Evolutionary conservation across 2,888 invertebrate genomes (phyloP).

Genomic region (Philaethria dido): DNA sequence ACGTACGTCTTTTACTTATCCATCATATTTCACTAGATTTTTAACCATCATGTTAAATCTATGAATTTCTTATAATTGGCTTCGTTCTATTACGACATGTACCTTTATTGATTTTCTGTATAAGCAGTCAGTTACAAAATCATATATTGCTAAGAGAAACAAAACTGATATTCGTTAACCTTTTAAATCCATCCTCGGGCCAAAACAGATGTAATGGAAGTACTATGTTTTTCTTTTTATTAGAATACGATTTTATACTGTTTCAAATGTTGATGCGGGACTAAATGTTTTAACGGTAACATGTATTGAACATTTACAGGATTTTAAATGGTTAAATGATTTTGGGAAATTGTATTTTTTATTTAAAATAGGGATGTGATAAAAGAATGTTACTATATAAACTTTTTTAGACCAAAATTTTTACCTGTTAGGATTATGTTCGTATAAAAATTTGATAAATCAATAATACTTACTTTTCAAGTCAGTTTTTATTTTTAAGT

Average conservation of each 20-base stretch:
- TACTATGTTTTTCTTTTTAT: background rate
- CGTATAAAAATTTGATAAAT: too few species aligned
- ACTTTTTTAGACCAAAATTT: too few species aligned
- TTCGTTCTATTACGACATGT: slow-evolving; percentile 1
- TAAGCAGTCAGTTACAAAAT: background rate
- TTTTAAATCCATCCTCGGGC: slow-evolving; percentile 4
- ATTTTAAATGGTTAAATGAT: background rate
- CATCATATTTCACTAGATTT: too few species aligned
- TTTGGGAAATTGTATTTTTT: background rate
- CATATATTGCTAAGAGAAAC: background rate
- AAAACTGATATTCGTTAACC: slow-evolving; percentile 1
- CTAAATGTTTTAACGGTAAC: background rate
- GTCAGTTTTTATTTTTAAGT: too few species aligned
- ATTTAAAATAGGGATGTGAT: too few species aligned
- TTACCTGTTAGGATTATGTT: too few species aligned
- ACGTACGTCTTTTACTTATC: too few species aligned
- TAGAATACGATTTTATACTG: background rate
- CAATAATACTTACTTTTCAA: too few species aligned
- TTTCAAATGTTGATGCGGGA: background rate
- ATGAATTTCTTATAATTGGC: background rate
- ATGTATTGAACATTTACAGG: background rate
- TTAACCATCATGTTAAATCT: background rate
- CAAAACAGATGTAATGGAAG: background rate
- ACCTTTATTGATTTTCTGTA: background rate
- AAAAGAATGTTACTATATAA: too few species aligned